Percentiles rank a stretch among this genome's conserved stretches.
These are phyloP conservation scores for Pelosia muscerda DNA, from an alignment of 2,888 invertebrate genomes.

Conservation along the genomic window DNA sequence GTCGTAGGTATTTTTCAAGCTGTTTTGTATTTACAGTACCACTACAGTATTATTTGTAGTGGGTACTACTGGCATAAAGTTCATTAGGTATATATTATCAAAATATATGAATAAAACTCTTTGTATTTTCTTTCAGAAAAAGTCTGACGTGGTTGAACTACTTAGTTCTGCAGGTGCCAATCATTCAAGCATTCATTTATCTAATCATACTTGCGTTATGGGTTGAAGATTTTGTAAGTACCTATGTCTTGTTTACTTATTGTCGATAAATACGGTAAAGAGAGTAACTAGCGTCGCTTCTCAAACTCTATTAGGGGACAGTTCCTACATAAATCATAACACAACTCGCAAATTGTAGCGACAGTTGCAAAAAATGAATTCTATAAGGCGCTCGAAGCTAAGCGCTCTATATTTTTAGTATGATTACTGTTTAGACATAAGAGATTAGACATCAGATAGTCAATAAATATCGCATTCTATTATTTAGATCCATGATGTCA, in stretches of 20 bases:
- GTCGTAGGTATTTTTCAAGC: too few species aligned
- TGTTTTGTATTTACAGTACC: too few species aligned
- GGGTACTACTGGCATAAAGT: too few species aligned
- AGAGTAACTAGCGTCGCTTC: too few species aligned
- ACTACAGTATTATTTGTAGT: too few species aligned
- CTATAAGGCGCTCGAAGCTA: too few species aligned
- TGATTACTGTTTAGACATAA: too few species aligned
- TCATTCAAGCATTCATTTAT: conserved; percentile 89
- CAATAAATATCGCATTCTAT: too few species aligned
- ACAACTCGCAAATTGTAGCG: not conserved
- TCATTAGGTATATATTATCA: not conserved
- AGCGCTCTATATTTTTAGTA: too few species aligned
- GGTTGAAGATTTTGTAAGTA: conserved; percentile 89
- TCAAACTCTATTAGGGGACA: not conserved
- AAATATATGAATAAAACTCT: not conserved
- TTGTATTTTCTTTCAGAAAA: conserved; percentile 76
- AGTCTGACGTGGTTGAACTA: conserved; percentile 84
- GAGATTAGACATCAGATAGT: too few species aligned
- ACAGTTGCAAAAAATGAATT: not conserved
- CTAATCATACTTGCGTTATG: conserved; percentile 87
- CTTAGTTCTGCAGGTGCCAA: conserved; percentile 90
- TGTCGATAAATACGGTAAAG: not conserved
- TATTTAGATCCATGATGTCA: too few species aligned
- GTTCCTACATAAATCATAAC: not conserved
- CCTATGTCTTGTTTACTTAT: not conserved